Percentiles rank a stretch among this genome's conserved stretches.
Evolutionary conservation across 2,888 invertebrate species (phyloP).

Genomic region (Bimastos eiseni): DNA sequence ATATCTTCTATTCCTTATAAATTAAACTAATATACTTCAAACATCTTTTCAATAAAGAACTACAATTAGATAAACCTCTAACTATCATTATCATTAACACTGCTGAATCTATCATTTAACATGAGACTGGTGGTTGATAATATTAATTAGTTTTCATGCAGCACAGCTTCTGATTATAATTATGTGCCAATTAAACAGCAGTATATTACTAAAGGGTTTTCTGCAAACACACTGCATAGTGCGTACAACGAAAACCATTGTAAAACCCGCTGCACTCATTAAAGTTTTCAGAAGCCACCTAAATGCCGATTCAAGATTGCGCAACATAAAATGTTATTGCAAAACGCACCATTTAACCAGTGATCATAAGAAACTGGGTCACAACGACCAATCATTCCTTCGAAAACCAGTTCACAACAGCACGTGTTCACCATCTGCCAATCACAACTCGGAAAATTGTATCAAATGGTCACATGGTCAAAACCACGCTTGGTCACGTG

Average conservation of each 20-base stretch:
- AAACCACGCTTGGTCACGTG: conserved; percentile 9
- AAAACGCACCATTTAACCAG: neutral
- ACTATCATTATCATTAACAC: neutral
- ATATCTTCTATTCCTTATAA: neutral
- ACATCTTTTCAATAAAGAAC: conserved; percentile 13
- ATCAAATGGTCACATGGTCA: neutral
- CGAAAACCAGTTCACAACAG: neutral
- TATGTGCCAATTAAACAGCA: too few species aligned
- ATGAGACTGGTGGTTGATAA: too few species aligned
- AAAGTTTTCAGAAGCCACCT: neutral
- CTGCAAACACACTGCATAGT: neutral
- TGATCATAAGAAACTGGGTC: neutral
- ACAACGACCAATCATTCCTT: neutral
- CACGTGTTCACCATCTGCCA: neutral
- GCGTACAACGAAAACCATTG: neutral
- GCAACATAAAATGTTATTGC: neutral
- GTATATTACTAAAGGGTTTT: too few species aligned
- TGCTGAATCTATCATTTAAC: too few species aligned
- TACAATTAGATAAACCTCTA: neutral
- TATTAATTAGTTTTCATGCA: too few species aligned
- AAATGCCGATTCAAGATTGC: neutral
- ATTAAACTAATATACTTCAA: too few species aligned
- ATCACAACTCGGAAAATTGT: neutral
- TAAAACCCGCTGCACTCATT: neutral
- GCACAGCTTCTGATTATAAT: neutral